These are phyloP conservation scores for Porites australiensis DNA, from an alignment of 64 coral and sea anemone genomes.

Conservation along the genomic window DNA sequence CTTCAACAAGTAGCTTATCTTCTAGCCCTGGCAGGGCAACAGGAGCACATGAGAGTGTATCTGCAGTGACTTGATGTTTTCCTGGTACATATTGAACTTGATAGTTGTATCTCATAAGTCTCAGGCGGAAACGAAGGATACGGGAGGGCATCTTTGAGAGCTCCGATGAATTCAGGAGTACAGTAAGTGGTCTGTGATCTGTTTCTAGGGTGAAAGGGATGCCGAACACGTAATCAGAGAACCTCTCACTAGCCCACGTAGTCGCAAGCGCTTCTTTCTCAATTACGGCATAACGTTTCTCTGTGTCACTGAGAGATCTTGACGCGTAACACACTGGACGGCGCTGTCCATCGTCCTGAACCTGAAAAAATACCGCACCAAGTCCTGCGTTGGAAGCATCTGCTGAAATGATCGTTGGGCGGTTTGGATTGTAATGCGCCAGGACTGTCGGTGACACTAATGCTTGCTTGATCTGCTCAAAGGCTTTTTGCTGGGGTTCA, in stretches of 20 bases:
- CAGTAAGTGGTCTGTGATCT: background rate
- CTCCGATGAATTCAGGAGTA: constrained; percentile 11
- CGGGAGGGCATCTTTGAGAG: constrained; percentile 49
- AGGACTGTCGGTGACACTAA: constrained; percentile 46
- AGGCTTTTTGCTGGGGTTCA: constrained; percentile 34
- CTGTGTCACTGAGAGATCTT: too few species aligned
- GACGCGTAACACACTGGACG: constrained; percentile 37
- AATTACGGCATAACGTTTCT: too few species aligned
- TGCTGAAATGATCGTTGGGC: background rate
- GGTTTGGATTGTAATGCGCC: constrained; percentile 49
- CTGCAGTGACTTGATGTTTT: too few species aligned
- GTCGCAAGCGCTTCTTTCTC: constrained; percentile 13
- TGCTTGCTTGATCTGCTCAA: constrained; percentile 38
- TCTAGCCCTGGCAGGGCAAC: background rate
- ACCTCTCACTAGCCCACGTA: background rate
- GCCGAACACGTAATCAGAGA: background rate
- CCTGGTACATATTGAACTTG: too few species aligned
- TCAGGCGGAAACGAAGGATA: too few species aligned
- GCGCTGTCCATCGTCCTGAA: background rate
- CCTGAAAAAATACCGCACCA: constrained; percentile 41
- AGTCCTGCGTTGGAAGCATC: background rate
- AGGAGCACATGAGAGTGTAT: too few species aligned
- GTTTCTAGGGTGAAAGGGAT: background rate
- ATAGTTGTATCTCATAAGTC: too few species aligned
- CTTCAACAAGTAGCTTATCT: constrained; percentile 35